phyloP scores from a whole-genome alignment of 2,888 invertebrate species.

The Dicranocentrus wangi region DNA sequence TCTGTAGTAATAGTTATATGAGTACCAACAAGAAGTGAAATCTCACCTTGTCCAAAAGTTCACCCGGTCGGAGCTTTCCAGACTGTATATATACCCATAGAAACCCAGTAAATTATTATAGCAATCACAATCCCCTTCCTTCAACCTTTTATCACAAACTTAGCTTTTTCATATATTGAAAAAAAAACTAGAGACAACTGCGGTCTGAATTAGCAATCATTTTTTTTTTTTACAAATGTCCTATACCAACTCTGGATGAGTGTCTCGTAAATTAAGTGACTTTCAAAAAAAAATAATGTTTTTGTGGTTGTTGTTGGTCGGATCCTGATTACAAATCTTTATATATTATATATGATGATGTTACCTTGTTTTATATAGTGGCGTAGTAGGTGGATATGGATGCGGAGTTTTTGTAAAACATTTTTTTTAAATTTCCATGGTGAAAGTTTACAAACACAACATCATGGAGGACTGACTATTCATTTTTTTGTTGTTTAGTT shows the following conservation, averaged over 20 bases:
- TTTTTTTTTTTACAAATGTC: too few relatives aligned
- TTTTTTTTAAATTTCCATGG: constrained; percentile 2
- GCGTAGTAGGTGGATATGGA: too few relatives aligned
- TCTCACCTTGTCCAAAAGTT: constrained; percentile 84
- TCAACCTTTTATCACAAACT: too few relatives aligned
- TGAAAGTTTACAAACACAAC: not conserved
- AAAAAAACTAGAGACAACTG: not conserved
- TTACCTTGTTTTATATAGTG: too few relatives aligned
- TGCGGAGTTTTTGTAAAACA: too few relatives aligned
- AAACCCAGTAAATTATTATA: constrained; percentile 55
- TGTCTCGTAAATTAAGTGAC: not conserved
- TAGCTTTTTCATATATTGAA: not conserved
- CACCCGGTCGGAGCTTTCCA: constrained; percentile 86
- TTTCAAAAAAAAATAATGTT: not conserved
- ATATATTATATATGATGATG: too few relatives aligned
- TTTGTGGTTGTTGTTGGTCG: too few relatives aligned
- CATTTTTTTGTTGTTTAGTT: too few relatives aligned
- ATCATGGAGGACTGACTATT: too few relatives aligned
- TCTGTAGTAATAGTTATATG: not conserved
- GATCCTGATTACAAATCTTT: too few relatives aligned
- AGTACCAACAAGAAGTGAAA: constrained; percentile 3
- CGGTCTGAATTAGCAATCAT: not conserved
- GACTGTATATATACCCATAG: constrained; percentile 77
- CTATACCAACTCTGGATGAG: too few relatives aligned
- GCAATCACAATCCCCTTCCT: too few relatives aligned